These are phyloP conservation scores for Clusia tigrina DNA, from an alignment of 2,888 invertebrate species.

Conservation along the genomic window DNA sequence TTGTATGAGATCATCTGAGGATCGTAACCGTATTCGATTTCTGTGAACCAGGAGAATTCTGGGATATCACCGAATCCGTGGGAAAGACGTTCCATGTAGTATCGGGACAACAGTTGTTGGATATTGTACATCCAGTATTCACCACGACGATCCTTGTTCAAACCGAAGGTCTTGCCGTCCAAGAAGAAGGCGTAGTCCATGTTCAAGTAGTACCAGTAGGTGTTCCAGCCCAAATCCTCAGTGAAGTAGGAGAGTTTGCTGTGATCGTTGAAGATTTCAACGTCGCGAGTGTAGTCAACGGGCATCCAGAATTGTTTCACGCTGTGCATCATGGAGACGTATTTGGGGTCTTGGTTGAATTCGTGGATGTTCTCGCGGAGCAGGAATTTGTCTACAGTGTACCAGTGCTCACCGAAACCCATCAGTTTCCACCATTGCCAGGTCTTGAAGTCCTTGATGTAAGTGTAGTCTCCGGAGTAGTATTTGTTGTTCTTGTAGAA, in stretches of 20 bases:
- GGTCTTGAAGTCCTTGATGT: constrained; percentile 55
- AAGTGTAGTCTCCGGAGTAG: constrained; percentile 45
- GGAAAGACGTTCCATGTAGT: constrained; percentile 78
- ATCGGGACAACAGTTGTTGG: constrained; percentile 76
- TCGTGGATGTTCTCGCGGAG: constrained; percentile 52
- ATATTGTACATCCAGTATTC: constrained; percentile 72
- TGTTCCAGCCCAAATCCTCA: constrained; percentile 75
- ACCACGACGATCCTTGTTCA: constrained; percentile 70
- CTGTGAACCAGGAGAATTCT: constrained; percentile 67
- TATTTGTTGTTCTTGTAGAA: constrained; percentile 44
- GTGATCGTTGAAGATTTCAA: constrained; percentile 66
- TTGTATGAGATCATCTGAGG: constrained; percentile 72
- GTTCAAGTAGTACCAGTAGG: constrained; percentile 71
- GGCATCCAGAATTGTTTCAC: constrained; percentile 55
- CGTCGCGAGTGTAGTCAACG: constrained; percentile 71
- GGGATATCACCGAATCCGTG: constrained; percentile 74
- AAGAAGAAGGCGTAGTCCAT: constrained; percentile 74
- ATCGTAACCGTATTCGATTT: constrained; percentile 70
- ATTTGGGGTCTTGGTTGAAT: constrained; percentile 47
- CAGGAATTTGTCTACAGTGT: constrained; percentile 46
- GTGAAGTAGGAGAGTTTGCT: constrained; percentile 74
- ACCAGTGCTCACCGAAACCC: constrained; percentile 54
- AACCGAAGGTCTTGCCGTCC: constrained; percentile 66
- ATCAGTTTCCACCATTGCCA: constrained; percentile 60
- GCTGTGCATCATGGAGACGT: constrained; percentile 45